Conservation (phyloP, 2,797 vertebrate genomes). For the Coccyzus lansbergi region DNA sequence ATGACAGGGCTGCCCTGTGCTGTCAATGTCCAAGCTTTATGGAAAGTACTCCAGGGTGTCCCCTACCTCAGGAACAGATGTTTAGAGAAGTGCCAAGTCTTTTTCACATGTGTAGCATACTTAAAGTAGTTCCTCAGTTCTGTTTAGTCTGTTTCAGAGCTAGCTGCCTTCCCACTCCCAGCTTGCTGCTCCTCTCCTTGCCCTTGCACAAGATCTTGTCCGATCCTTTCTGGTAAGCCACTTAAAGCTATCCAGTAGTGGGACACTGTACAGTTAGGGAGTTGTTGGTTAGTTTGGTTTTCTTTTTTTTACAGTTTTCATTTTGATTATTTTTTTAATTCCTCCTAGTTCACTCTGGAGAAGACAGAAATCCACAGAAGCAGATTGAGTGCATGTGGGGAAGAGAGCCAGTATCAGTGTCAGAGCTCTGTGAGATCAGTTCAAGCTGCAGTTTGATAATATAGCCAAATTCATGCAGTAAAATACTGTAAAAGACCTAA, state of each 20-base stretch:
- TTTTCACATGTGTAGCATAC: background rate
- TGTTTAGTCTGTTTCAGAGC: background rate
- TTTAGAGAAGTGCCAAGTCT: background rate
- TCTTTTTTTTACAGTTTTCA: background rate
- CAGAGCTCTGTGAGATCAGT: background rate
- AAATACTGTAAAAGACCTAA: background rate
- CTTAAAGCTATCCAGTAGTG: background rate
- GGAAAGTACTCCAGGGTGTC: background rate
- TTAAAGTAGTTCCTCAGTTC: background rate
- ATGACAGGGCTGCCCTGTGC: background rate
- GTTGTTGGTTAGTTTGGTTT: accelerated
- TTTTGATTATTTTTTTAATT: background rate
- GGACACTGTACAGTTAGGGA: background rate
- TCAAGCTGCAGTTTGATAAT: background rate
- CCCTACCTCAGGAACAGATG: accelerated
- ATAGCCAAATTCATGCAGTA: background rate
- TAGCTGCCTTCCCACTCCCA: background rate
- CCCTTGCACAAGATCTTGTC: background rate
- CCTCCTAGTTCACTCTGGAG: background rate
- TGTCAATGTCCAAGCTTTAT: background rate
- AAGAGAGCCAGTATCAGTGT: background rate
- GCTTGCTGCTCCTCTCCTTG: background rate
- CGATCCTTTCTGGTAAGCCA: background rate
- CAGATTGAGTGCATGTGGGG: too few relatives aligned
- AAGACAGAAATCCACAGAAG: background rate